Evolutionary conservation across 2,113 vertebrate species (phyloP).

Genomic region (Cephalopterus ornatus): DNA sequence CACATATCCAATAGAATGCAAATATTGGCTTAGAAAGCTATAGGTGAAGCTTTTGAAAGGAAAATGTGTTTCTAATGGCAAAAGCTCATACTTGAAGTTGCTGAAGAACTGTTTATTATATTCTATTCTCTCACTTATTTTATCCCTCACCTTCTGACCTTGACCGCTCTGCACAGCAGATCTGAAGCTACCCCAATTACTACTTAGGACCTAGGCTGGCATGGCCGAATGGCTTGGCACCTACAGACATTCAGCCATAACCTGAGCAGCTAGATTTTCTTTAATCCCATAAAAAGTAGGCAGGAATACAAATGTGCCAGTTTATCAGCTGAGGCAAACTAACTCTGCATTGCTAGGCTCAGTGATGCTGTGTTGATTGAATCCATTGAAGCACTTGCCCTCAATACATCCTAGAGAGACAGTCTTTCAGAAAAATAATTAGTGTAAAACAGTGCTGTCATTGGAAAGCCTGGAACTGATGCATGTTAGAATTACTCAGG

Average conservation of each 20-base stretch:
- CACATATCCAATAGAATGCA: background rate
- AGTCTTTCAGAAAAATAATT: background rate
- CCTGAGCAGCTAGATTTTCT: background rate
- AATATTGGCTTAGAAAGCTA: background rate
- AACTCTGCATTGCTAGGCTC: background rate
- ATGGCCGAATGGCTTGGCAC: background rate
- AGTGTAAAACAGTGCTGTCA: background rate
- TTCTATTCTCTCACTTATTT: background rate
- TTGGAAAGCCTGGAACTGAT: background rate
- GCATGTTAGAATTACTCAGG: background rate
- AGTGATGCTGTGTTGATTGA: background rate
- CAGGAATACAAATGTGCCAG: background rate
- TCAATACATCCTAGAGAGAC: background rate
- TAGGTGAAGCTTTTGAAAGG: background rate
- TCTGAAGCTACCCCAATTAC: background rate
- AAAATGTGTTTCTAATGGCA: background rate
- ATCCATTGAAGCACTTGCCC: background rate
- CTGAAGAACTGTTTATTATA: background rate
- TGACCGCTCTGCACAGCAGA: background rate
- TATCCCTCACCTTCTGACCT: background rate
- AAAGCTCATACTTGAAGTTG: background rate
- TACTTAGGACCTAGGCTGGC: background rate
- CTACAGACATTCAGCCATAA: background rate
- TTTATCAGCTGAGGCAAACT: background rate
- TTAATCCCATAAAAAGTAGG: constrained; percentile 3